These are phyloP conservation scores for Hippotragus niger DNA, from an alignment of 2,113 vertebrate genomes.

Conservation along the genomic window DNA sequence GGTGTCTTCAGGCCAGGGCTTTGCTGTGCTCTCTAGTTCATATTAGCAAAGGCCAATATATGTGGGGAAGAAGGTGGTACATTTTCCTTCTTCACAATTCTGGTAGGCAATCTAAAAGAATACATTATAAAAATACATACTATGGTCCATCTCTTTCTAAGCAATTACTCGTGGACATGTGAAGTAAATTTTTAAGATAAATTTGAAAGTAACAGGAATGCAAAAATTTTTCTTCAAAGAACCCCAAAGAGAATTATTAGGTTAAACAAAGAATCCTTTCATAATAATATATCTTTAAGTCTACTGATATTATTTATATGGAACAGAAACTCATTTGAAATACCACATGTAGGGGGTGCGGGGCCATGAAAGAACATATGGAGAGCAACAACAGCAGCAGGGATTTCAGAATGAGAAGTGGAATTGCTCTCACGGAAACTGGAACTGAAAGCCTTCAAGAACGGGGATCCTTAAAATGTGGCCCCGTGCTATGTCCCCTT, in stretches of 20 bases:
- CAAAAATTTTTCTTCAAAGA: neutral
- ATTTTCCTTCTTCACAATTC: constrained; percentile 5
- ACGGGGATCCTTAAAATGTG: neutral
- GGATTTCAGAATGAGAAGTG: neutral
- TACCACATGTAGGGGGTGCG: neutral
- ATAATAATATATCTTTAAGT: neutral
- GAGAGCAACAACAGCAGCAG: neutral
- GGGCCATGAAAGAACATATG: neutral
- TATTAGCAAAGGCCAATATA: neutral
- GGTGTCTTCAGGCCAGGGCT: neutral
- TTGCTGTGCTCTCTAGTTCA: neutral
- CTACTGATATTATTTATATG: neutral
- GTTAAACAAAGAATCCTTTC: neutral
- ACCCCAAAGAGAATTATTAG: neutral
- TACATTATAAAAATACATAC: neutral
- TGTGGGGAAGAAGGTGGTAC: neutral
- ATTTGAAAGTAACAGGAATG: neutral
- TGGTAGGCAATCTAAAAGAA: neutral
- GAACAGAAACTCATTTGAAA: neutral
- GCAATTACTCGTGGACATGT: neutral
- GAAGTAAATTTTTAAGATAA: neutral
- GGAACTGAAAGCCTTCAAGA: neutral
- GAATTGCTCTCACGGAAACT: neutral
- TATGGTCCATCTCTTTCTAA: neutral
- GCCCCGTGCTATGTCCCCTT: neutral